Percentiles rank a stretch among this genome's conserved stretches.
Conservation (phyloP, 2,113 vertebrate genomes). For the Poecile atricapillus region DNA sequence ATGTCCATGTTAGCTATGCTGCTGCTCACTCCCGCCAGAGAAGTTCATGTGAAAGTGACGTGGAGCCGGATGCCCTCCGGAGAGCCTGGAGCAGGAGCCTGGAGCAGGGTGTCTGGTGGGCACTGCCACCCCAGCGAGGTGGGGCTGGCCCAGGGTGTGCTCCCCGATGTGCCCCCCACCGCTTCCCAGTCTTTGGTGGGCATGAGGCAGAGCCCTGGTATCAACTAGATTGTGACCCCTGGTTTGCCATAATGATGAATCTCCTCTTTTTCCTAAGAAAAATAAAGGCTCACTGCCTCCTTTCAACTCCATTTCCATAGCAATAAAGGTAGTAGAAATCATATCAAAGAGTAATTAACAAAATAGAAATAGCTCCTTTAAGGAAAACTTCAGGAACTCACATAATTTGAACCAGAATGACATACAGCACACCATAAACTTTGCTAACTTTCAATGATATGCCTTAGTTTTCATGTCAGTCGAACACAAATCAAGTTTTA, state of each 20-base stretch:
- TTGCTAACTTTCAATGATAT: background rate
- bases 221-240: background rate
- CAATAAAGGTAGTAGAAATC: background rate
- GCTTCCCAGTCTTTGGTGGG: fast-evolving
- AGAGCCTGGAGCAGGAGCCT: background rate
- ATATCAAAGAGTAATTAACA: background rate
- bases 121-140: no score
- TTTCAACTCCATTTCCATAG: background rate
- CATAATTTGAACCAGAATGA: background rate
- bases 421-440: background rate
- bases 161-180: fast-evolving
- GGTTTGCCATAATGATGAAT: background rate
- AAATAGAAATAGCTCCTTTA: background rate
- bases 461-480: background rate
- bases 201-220: background rate
- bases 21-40: background rate
- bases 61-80: background rate
- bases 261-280: background rate
- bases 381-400: background rate
- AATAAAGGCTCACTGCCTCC: background rate
- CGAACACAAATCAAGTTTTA: background rate
- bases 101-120: no score
- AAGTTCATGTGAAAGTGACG: fast-evolving
- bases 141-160: background rate
- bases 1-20: background rate